phyloP scores from a whole-genome alignment of 2,888 invertebrate species.

The Anthoptus insignis region DNA sequence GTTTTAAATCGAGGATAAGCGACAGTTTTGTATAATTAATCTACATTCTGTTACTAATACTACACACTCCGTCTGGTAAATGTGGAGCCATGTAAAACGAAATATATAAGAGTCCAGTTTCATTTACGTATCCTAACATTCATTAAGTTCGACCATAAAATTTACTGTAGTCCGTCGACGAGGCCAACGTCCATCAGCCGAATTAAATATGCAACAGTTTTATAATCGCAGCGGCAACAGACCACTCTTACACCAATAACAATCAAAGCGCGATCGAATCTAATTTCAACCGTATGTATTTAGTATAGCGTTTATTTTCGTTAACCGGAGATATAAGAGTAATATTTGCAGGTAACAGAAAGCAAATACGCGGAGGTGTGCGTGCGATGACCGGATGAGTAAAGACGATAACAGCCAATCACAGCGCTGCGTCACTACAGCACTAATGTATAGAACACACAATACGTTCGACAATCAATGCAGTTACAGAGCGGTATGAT shows the following conservation, averaged over 20 bases:
- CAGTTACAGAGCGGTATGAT: constrained; percentile 11
- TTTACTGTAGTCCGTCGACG: no score
- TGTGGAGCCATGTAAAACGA: no score
- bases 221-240: constrained; percentile 2
- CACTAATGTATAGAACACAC: constrained; percentile 8
- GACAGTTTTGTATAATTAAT: no score
- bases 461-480: constrained; percentile 14
- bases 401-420: constrained; percentile 18
- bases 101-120: no score
- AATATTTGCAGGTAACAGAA: constrained; percentile 20
- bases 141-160: no score
- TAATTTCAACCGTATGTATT: constrained; percentile 10
- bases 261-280: background rate
- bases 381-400: background rate
- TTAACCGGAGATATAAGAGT: background rate
- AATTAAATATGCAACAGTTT: constrained; percentile 9
- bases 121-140: no score
- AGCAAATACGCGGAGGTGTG: constrained; percentile 4
- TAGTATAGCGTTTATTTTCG: background rate
- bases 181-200: background rate
- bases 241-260: background rate
- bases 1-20: no score
- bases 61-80: no score
- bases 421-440: background rate
- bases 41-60: no score